Percentiles rank a stretch among this genome's conserved stretches.
Conservation (phyloP, 1,140 invertebrate species). For the Saccostrea glomerata region DNA sequence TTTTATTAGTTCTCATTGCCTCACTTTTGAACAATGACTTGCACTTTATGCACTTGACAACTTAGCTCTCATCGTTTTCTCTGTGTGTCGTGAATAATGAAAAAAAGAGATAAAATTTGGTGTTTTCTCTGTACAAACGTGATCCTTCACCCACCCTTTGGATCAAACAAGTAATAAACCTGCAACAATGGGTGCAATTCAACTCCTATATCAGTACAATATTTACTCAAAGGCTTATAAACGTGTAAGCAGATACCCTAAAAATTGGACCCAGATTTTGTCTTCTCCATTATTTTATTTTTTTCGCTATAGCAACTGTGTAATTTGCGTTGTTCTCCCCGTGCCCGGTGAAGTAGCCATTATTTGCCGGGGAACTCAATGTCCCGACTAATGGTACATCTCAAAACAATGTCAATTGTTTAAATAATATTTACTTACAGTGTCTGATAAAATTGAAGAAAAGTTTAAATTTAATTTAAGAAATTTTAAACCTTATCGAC, state of each 20-base stretch:
- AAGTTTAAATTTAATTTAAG: constrained; percentile 31
- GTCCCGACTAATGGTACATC: background rate
- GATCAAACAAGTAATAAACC: constrained; percentile 36
- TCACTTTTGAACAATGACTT: constrained; percentile 15
- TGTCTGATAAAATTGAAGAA: constrained; percentile 21
- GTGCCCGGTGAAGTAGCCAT: constrained; percentile 2
- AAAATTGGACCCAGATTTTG: constrained; percentile 30
- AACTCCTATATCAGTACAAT: constrained; percentile 32
- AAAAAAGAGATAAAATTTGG: constrained; percentile 35
- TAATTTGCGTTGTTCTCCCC: constrained; percentile 15
- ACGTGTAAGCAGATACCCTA: constrained; percentile 30
- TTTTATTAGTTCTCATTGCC: background rate
- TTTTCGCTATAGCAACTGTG: constrained; percentile 28
- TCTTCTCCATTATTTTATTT: constrained; percentile 22
- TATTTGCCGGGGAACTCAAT: constrained; percentile 22
- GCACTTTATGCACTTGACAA: constrained; percentile 26
- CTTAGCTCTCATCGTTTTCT: background rate
- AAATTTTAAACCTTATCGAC: constrained; percentile 24
- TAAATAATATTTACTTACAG: constrained; percentile 22
- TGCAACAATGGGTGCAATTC: constrained; percentile 33
- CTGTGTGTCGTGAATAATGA: constrained; percentile 31
- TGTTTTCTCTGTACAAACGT: constrained; percentile 33
- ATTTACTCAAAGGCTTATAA: constrained; percentile 36
- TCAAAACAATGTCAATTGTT: constrained; percentile 38
- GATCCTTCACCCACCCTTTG: background rate